Percentiles rank a stretch among this genome's conserved stretches.
Evolutionary conservation across 2,888 invertebrate species (phyloP).

Genomic region (Cataglyphis rosenhaueri): DNA sequence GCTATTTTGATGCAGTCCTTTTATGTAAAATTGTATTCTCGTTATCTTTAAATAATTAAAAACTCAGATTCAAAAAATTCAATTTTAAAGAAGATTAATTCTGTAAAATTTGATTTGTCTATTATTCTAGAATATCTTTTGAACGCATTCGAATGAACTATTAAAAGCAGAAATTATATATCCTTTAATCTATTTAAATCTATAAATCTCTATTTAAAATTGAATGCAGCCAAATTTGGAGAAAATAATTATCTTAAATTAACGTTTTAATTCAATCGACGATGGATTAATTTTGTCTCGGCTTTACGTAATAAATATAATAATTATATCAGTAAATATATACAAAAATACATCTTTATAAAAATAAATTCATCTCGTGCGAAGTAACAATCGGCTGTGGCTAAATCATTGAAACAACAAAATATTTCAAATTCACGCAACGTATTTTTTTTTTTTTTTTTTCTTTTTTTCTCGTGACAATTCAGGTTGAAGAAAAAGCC

Average conservation of each 20-base stretch:
- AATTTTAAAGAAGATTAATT: neutral
- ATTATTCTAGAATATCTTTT: neutral
- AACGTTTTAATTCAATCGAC: neutral
- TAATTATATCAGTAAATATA: neutral
- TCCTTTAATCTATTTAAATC: neutral
- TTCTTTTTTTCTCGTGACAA: neutral
- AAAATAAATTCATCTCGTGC: neutral
- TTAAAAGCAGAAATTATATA: neutral
- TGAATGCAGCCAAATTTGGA: neutral
- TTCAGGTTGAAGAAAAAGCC: constrained; percentile 1
- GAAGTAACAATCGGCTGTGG: neutral
- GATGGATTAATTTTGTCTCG: neutral
- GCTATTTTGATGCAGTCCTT: constrained; percentile 26
- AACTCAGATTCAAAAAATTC: neutral
- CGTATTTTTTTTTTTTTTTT: neutral
- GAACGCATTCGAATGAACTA: neutral
- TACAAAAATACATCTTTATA: neutral
- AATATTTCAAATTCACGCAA: neutral
- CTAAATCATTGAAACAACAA: neutral
- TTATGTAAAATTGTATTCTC: constrained; percentile 14
- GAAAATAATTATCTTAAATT: neutral
- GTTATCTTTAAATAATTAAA: constrained; percentile 14
- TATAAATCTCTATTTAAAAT: neutral
- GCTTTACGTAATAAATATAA: neutral
- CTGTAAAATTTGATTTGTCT: neutral